phyloP scores from a whole-genome alignment of 2,113 vertebrate genomes.

The Hypomesus transpacificus region DNA sequence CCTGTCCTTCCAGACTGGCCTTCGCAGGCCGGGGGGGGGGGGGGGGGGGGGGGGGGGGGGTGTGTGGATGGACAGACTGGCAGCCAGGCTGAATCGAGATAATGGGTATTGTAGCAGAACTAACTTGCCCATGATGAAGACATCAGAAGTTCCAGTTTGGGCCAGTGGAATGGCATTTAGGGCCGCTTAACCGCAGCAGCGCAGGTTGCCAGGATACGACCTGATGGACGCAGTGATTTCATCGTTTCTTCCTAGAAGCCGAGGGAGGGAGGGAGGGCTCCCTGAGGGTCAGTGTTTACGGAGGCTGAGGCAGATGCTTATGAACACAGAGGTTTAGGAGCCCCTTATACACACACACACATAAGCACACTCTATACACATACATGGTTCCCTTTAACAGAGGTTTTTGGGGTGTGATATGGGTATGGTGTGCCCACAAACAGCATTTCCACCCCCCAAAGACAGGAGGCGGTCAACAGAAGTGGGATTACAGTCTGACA shows the following conservation, averaged over 20 bases:
- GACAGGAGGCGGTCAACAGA: too few relatives aligned
- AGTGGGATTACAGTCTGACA: too few relatives aligned
- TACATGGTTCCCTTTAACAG: background rate
- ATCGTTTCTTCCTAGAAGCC: background rate
- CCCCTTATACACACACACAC: background rate
- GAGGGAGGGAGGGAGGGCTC: too few relatives aligned
- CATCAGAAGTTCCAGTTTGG: background rate
- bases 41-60: background rate
- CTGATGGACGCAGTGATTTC: constrained; percentile 18
- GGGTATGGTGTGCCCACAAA: too few relatives aligned
- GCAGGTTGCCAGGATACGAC: background rate
- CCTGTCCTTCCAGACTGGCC: constrained; percentile 50
- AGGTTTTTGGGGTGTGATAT: background rate
- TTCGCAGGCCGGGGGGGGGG: constrained; percentile 1
- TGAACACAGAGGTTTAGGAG: constrained; percentile 4
- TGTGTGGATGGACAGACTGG: background rate
- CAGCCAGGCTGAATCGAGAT: background rate
- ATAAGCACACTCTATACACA: background rate
- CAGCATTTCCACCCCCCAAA: too few relatives aligned
- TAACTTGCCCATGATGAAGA: background rate
- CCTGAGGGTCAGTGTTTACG: too few relatives aligned
- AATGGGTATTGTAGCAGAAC: background rate
- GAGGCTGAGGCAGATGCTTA: background rate
- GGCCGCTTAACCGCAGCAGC: background rate
- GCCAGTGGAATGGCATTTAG: constrained; percentile 15